Percentiles rank a stretch among this genome's conserved stretches.
phyloP scores from a whole-genome alignment of 92 coral and sea anemone species.

The Virgularia gustaviana region DNA sequence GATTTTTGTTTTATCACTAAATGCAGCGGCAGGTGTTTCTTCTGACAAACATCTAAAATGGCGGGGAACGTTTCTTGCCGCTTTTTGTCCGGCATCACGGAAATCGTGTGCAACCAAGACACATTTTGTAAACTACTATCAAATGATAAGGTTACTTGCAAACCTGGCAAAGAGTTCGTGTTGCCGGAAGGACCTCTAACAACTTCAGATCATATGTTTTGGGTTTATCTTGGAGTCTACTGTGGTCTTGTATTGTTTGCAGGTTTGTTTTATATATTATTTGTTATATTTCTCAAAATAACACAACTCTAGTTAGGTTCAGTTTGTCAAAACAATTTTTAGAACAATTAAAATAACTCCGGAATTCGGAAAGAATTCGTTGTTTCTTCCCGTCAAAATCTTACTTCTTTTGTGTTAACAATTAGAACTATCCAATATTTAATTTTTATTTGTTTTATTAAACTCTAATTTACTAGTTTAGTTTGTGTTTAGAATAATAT shows the following conservation, averaged over 20 bases:
- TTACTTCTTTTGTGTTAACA: too few species aligned
- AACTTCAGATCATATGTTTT: constrained; percentile 62
- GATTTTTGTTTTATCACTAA: too few species aligned
- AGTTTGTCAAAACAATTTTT: too few species aligned
- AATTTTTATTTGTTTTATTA: neutral
- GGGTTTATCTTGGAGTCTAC: constrained; percentile 84
- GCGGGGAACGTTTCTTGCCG: too few species aligned
- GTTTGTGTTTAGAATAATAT: too few species aligned
- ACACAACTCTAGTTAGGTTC: neutral
- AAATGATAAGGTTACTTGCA: constrained; percentile 45
- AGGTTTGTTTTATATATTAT: constrained; percentile 10
- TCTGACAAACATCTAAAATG: too few species aligned
- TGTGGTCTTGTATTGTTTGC: constrained; percentile 79
- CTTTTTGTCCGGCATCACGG: too few species aligned
- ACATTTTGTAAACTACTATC: neutral
- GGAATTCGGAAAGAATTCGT: too few species aligned
- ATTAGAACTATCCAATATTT: neutral
- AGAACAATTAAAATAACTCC: too few species aligned
- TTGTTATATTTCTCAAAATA: neutral
- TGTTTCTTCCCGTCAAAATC: too few species aligned
- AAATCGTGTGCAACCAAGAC: neutral
- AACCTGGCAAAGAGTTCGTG: constrained; percentile 55
- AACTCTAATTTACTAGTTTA: neutral
- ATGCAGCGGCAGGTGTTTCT: too few species aligned
- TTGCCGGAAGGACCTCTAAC: constrained; percentile 59